These are phyloP conservation scores for Linepithema humile DNA, from an alignment of 1,140 invertebrate genomes.

Conservation along the genomic window DNA sequence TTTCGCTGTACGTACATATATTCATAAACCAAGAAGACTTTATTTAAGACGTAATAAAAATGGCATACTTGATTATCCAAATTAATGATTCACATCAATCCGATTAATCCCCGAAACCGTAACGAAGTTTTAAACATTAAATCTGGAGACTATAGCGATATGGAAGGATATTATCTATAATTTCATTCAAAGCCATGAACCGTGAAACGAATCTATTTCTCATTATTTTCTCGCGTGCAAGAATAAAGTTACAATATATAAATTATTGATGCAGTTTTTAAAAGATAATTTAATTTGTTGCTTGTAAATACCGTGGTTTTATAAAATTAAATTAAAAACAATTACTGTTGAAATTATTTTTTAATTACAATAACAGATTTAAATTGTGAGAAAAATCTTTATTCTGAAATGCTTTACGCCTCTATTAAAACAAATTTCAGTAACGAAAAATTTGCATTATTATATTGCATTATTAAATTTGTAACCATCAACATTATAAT, in stretches of 20 bases:
- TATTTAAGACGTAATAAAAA: not conserved
- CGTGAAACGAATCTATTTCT: not conserved
- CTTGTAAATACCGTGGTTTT: not conserved
- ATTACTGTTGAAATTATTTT: not conserved
- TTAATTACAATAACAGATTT: not conserved
- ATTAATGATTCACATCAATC: not conserved
- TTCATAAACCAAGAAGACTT: not conserved
- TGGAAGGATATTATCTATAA: not conserved
- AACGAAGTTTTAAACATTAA: not conserved
- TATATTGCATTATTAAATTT: too few species aligned
- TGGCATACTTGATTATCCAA: not conserved
- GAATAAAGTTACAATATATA: not conserved
- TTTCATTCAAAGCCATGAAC: not conserved
- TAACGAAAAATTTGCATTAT: conserved; percentile 6
- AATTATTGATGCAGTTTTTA: not conserved
- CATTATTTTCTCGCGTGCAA: not conserved
- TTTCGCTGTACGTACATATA: not conserved
- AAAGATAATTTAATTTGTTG: not conserved
- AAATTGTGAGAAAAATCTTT: not conserved
- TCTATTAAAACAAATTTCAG: not conserved
- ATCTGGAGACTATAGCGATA: not conserved
- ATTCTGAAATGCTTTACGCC: not conserved
- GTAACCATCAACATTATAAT: not conserved
- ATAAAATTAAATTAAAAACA: not conserved
- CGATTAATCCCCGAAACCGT: not conserved